Conservation (phyloP, 2,797 vertebrate genomes). For the Macropus fuliginosus region DNA sequence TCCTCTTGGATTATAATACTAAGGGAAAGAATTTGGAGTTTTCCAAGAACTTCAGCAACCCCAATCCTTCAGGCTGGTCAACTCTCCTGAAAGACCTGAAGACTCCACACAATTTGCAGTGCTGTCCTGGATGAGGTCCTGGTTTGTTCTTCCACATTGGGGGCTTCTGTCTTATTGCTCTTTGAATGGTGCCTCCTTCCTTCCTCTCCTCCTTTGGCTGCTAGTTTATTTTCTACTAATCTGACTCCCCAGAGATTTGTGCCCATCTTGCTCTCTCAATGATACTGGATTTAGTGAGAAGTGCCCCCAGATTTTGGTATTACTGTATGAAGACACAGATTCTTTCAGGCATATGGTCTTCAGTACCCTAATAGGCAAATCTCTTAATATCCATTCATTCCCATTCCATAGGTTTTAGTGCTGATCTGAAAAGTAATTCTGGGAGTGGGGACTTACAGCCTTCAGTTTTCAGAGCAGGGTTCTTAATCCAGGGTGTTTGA, state of each 20-base stretch:
- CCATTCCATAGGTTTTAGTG: neutral
- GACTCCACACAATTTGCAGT: neutral
- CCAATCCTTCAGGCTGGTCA: neutral
- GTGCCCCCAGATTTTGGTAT: neutral
- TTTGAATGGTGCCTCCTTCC: neutral
- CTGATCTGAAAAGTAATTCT: neutral
- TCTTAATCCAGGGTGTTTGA: neutral
- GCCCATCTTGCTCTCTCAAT: neutral
- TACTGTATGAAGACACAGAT: neutral
- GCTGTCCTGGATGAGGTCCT: neutral
- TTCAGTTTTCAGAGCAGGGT: neutral
- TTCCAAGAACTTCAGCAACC: neutral
- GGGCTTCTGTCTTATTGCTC: neutral
- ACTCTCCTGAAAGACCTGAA: neutral
- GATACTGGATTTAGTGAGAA: neutral
- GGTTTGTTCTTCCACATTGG: neutral
- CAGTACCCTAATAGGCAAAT: neutral
- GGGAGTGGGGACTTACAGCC: neutral
- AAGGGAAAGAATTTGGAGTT: neutral
- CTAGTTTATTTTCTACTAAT: neutral
- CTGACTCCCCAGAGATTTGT: neutral
- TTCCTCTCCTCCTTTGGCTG: too few relatives aligned
- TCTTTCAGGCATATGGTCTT: neutral
- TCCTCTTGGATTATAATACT: neutral
- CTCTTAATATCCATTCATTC: neutral